Evolutionary conservation across 2,888 invertebrate genomes (phyloP).

Genomic region (Phasia obesa): DNA sequence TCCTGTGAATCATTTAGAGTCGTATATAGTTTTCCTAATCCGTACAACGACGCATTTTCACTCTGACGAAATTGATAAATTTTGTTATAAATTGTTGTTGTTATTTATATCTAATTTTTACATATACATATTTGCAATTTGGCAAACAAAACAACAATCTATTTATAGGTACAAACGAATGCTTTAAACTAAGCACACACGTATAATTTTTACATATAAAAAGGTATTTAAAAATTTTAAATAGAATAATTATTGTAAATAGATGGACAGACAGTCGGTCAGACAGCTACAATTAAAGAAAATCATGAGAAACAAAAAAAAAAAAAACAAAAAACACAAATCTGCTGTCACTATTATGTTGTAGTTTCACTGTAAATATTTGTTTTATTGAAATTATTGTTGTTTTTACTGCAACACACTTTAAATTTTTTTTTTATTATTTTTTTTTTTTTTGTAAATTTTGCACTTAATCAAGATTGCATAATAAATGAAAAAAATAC

Average conservation of each 20-base stretch:
- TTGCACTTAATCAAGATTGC: constrained; percentile 54
- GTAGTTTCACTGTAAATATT: constrained; percentile 15
- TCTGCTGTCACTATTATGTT: constrained; percentile 37
- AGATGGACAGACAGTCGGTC: neutral
- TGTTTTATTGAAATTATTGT: constrained; percentile 30
- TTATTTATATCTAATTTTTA: constrained; percentile 24
- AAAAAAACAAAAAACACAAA: constrained; percentile 17
- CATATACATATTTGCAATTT: constrained; percentile 22
- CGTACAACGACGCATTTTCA: constrained; percentile 62
- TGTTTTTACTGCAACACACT: constrained; percentile 19
- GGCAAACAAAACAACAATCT: constrained; percentile 26
- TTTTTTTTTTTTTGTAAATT: constrained; percentile 3
- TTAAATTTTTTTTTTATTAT: neutral
- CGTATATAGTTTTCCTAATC: constrained; percentile 9
- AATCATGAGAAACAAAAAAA: neutral
- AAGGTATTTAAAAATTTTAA: constrained; percentile 44
- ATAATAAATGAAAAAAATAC: constrained; percentile 57
- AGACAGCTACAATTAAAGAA: constrained; percentile 4
- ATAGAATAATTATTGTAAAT: constrained; percentile 42
- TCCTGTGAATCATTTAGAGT: constrained; percentile 31
- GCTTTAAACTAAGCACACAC: neutral
- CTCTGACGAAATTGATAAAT: constrained; percentile 30
- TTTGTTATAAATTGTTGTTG: constrained; percentile 21
- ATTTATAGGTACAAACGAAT: neutral
- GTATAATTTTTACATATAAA: neutral